Base-by-base conservation (phyloP, 1,140 invertebrate species). In the Drosophila ananassae region DNA sequence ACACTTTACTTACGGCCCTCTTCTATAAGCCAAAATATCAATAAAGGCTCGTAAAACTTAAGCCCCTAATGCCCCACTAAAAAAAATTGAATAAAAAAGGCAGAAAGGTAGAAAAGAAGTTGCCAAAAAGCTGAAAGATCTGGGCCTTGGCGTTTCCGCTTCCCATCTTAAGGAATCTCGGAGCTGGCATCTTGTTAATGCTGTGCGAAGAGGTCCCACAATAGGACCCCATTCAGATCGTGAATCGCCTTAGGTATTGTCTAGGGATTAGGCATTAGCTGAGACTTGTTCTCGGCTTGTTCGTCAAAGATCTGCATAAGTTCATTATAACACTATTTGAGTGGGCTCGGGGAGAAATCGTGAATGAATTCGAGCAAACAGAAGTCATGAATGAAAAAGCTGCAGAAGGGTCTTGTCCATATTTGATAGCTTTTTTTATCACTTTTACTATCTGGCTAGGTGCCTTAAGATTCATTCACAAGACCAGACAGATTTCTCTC, bases 11-110 rank as follows among this genome's bases (percentile, higher is more conserved):
- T 51, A 5, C 8, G 32, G 30, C 57, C 58, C 34, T 37, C 34
- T 37, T 28, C 37, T 52, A 61, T 72, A 55, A 41, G 21, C 50
- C 54, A 57, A 74, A 74, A 74, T 73, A 66, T 77, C 81, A 81
- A 85, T 81, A 85, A 85, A 59, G 34, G 69, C 34, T 87, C 82
- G 54, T 85, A 71, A 82, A 82, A 63, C 58, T 10, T 60, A 80
- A 75, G 57, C 37, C 55, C n/a, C 58, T 13, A 13, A 44, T 46
- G 34, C 34, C 34, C 34, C 34, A 37, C 34, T 37, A 37, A 37
- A 37, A 37, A 37, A 37, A 37, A 37, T n/a, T 37, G 34, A 37
- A 37, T 37, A 37, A 37, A 73, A 64, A 73, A 60, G 30, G 4
- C 47, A 17, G 13, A 41, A 41, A 41, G 4, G 30, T 64, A 17